Percentiles rank a stretch among this genome's conserved stretches.
phyloP scores from a whole-genome alignment of 1,140 invertebrate genomes.

The Drosophila eugracilis region DNA sequence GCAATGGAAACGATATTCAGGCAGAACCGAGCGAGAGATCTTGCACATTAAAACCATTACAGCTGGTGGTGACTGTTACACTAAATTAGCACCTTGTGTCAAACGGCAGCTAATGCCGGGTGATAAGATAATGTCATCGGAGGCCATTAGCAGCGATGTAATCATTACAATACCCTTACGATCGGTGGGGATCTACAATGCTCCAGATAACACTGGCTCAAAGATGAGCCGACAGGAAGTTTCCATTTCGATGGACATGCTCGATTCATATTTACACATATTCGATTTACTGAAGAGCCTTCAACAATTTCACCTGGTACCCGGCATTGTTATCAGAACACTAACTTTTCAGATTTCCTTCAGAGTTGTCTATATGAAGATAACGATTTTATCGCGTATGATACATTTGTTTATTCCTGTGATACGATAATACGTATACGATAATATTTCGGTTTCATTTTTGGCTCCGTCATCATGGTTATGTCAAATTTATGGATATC shows the following conservation, averaged over 20 bases:
- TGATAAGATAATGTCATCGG: slow-evolving; percentile 50
- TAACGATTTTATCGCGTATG: slow-evolving; percentile 70
- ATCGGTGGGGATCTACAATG: slow-evolving; percentile 17
- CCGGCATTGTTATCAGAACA: slow-evolving; percentile 14
- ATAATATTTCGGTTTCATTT: slow-evolving; percentile 9
- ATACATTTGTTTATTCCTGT: slow-evolving; percentile 68
- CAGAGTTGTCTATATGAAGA: slow-evolving; percentile 60
- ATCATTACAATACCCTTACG: slow-evolving; percentile 24
- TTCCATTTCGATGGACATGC: slow-evolving; percentile 1
- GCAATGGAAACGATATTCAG: slow-evolving; percentile 2
- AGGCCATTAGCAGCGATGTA: slow-evolving; percentile 9
- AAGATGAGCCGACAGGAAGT: slow-evolving; percentile 28
- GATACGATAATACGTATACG: slow-evolving; percentile 15
- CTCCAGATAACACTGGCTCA: slow-evolving; percentile 4
- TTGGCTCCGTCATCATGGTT: slow-evolving; percentile 22
- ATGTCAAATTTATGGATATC: slow-evolving; percentile 13
- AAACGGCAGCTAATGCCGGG: slow-evolving; percentile 35
- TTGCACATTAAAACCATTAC: slow-evolving; percentile 2
- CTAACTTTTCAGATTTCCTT: slow-evolving; percentile 34
- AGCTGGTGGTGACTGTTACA: slow-evolving; percentile 29
- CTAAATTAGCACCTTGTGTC: slow-evolving; percentile 46
- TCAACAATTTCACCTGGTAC: slow-evolving; percentile 3
- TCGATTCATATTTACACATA: not conserved
- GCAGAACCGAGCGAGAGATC: slow-evolving; percentile 13
- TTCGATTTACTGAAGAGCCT: not conserved